Evolutionary conservation across 1,140 invertebrate species (phyloP).

Genomic region (Saccostrea cuccullata): DNA sequence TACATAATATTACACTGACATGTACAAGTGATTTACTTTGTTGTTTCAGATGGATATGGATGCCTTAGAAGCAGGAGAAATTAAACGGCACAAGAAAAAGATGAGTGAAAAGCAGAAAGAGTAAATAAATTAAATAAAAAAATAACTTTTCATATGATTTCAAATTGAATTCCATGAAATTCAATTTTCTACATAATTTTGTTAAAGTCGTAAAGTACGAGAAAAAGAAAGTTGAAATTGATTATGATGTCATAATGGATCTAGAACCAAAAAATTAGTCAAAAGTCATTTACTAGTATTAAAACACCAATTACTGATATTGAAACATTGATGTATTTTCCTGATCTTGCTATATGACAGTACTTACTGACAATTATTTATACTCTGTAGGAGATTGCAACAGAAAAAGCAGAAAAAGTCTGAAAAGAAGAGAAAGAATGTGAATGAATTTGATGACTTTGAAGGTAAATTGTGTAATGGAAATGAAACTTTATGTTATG

Average conservation of each 20-base stretch:
- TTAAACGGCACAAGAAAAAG: slow-evolving; percentile 50
- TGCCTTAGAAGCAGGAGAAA: slow-evolving; percentile 53
- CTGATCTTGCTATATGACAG: neutral
- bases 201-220: too few relatives aligned
- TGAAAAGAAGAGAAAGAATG: slow-evolving; percentile 54
- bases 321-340: neutral
- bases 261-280: too few relatives aligned
- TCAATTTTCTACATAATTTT: too few relatives aligned
- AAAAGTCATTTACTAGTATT: too few relatives aligned
- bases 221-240: too few relatives aligned
- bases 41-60: slow-evolving; percentile 52
- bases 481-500: too few relatives aligned
- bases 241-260: too few relatives aligned
- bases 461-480: neutral
- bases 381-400: slow-evolving; percentile 57
- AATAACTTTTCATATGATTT: too few relatives aligned
- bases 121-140: too few relatives aligned
- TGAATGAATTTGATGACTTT: slow-evolving; percentile 42
- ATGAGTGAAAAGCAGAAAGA: slow-evolving; percentile 55
- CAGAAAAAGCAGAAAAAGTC: slow-evolving; percentile 60
- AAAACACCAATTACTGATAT: too few relatives aligned
- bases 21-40: neutral
- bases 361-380: neutral
- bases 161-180: too few relatives aligned
- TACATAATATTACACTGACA: too few relatives aligned